phyloP scores from a whole-genome alignment of 2,888 invertebrate genomes.

The Heliconius ismenius region DNA sequence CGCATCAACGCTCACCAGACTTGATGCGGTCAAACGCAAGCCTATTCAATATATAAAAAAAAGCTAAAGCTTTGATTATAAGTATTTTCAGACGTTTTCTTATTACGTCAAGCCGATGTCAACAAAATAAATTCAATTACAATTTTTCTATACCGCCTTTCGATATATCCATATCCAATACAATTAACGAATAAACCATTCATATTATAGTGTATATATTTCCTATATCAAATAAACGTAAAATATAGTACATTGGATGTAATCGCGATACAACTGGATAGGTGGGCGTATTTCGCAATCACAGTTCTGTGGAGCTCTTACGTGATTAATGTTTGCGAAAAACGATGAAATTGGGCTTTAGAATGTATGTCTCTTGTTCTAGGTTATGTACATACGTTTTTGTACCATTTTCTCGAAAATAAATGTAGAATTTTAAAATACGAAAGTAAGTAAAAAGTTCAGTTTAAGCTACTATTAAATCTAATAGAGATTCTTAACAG shows the following conservation, averaged over 20 bases:
- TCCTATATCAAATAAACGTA: not conserved
- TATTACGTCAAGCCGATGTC: not conserved
- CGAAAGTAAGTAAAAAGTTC: not conserved
- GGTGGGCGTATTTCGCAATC: constrained; percentile 33
- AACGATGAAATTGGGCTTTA: constrained; percentile 15
- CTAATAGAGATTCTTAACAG: not conserved
- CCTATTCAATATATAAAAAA: too few species aligned
- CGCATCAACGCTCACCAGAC: too few species aligned
- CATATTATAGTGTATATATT: not conserved
- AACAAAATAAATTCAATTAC: not conserved
- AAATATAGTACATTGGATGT: not conserved
- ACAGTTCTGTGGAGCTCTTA: constrained; percentile 20
- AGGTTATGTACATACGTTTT: not conserved
- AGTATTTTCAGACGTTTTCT: not conserved
- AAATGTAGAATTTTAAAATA: not conserved
- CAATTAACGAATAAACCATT: too few species aligned
- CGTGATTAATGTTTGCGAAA: constrained; percentile 17
- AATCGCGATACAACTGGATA: constrained; percentile 25
- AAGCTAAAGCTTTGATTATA: too few species aligned
- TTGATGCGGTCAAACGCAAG: too few species aligned
- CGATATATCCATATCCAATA: too few species aligned
- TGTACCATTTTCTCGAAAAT: not conserved
- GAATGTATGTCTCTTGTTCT: constrained; percentile 11
- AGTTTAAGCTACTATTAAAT: not conserved
- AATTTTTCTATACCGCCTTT: not conserved